phyloP scores from a whole-genome alignment of 2,797 vertebrate genomes.

The Gobionotothen gibberifrons region DNA sequence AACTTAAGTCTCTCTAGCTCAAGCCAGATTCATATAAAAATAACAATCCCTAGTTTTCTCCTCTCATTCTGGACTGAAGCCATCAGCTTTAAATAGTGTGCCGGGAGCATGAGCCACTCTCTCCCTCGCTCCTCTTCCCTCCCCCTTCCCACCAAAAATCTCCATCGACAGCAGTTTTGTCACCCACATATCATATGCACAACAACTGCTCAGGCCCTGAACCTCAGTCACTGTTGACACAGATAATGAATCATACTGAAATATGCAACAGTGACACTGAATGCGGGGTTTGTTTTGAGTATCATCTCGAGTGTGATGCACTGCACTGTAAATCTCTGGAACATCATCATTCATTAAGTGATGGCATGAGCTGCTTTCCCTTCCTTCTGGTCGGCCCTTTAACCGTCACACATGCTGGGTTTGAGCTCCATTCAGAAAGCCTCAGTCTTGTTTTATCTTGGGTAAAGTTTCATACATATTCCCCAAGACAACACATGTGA shows the following conservation, averaged over 20 bases:
- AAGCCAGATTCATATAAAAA: slow-evolving; percentile 63
- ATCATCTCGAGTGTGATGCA: slow-evolving; percentile 37
- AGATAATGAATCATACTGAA: slow-evolving; percentile 75
- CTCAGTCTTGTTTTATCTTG: neutral
- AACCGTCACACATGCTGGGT: neutral
- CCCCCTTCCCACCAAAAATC: slow-evolving; percentile 53
- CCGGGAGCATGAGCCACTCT: slow-evolving; percentile 44
- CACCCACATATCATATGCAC: slow-evolving; percentile 76
- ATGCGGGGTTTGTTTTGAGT: slow-evolving; percentile 49
- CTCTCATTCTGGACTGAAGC: slow-evolving; percentile 61
- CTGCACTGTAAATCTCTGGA: slow-evolving; percentile 38
- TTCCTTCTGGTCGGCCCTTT: slow-evolving; percentile 12
- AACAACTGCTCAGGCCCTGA: slow-evolving; percentile 73
- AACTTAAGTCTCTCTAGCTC: slow-evolving; percentile 57
- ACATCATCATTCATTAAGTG: slow-evolving; percentile 50
- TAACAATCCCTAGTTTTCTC: slow-evolving; percentile 58
- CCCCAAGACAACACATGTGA: neutral
- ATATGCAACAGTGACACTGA: slow-evolving; percentile 60
- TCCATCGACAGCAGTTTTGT: slow-evolving; percentile 67
- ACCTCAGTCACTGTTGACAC: slow-evolving; percentile 68
- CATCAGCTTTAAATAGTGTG: slow-evolving; percentile 70
- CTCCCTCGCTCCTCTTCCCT: slow-evolving; percentile 9
- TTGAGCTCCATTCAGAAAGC: slow-evolving; percentile 20
- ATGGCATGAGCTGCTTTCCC: slow-evolving; percentile 15
- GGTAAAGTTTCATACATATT: slow-evolving; percentile 10